Evolutionary conservation across 30 jellyfish, hydroid and myxozoan species (phyloP).

Genomic region (Aurelia aurita): DNA sequence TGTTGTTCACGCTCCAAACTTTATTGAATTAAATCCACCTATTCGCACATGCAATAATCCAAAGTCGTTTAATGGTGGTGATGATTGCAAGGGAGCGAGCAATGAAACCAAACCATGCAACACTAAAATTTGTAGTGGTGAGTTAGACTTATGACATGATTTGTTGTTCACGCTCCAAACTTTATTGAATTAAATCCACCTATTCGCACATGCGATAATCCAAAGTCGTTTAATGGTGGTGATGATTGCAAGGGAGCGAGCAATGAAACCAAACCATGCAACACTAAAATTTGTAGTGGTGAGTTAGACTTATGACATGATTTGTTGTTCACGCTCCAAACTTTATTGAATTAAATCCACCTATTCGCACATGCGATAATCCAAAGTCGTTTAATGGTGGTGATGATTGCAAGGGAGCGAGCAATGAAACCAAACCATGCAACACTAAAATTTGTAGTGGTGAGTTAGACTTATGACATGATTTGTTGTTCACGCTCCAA

Average conservation of each 20-base stretch:
- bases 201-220: slow-evolving; percentile 63
- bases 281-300: slow-evolving; percentile 56
- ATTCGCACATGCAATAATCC: slow-evolving; percentile 69
- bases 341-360: too few species aligned
- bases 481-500: too few species aligned
- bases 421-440: slow-evolving; percentile 20
- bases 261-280: slow-evolving; percentile 26
- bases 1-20: neutral
- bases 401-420: slow-evolving; percentile 51
- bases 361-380: slow-evolving; percentile 56
- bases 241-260: slow-evolving; percentile 60
- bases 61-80: slow-evolving; percentile 73
- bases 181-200: too few species aligned
- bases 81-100: slow-evolving; percentile 44
- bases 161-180: too few species aligned
- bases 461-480: neutral
- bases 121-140: slow-evolving; percentile 61
- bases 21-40: too few species aligned
- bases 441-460: slow-evolving; percentile 57
- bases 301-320: neutral
- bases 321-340: neutral
- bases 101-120: slow-evolving; percentile 25
- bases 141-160: neutral
- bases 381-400: slow-evolving; percentile 80
- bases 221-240: slow-evolving; percentile 71